Conservation (phyloP, 1,140 invertebrate species). For the Saccostrea echinata region DNA sequence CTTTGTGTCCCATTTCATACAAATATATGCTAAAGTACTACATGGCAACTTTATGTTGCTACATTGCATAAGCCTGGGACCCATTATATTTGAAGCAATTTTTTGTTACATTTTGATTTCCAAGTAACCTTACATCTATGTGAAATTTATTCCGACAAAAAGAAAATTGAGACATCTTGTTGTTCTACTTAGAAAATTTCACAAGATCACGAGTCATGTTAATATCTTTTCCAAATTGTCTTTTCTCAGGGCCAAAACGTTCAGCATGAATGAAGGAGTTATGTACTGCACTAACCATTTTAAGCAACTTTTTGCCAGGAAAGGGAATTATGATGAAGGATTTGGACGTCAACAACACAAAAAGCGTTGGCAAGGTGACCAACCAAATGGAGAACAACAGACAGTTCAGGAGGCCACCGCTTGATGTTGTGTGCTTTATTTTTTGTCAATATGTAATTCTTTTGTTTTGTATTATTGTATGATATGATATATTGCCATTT, state of each 20-base stretch:
- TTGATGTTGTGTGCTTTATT: slow-evolving; percentile 28
- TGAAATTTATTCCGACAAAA: too few relatives aligned
- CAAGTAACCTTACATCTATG: too few relatives aligned
- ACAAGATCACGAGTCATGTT: background rate
- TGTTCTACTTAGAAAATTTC: background rate
- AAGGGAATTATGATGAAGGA: slow-evolving; percentile 92
- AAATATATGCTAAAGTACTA: background rate
- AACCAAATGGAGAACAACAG: slow-evolving; percentile 44
- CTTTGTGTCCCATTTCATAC: background rate
- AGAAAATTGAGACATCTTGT: too few relatives aligned
- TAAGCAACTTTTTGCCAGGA: slow-evolving; percentile 90
- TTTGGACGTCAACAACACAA: slow-evolving; percentile 83
- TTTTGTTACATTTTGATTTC: too few relatives aligned
- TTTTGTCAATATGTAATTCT: slow-evolving; percentile 32
- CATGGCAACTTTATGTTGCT: background rate
- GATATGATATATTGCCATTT: slow-evolving; percentile 8
- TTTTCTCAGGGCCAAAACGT: slow-evolving; percentile 86
- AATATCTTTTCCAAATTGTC: background rate
- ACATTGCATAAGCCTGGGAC: too few relatives aligned
- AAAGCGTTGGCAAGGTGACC: slow-evolving; percentile 78
- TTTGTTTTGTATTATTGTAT: slow-evolving; percentile 14
- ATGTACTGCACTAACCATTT: slow-evolving; percentile 90
- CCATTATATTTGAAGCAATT: too few relatives aligned
- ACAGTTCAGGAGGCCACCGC: background rate
- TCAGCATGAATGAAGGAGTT: slow-evolving; percentile 87